Evolutionary conservation across 2,113 vertebrate species (phyloP), one percentile per base, ranked within the genome.

Genomic region (Sebastes fasciatus): DNA sequence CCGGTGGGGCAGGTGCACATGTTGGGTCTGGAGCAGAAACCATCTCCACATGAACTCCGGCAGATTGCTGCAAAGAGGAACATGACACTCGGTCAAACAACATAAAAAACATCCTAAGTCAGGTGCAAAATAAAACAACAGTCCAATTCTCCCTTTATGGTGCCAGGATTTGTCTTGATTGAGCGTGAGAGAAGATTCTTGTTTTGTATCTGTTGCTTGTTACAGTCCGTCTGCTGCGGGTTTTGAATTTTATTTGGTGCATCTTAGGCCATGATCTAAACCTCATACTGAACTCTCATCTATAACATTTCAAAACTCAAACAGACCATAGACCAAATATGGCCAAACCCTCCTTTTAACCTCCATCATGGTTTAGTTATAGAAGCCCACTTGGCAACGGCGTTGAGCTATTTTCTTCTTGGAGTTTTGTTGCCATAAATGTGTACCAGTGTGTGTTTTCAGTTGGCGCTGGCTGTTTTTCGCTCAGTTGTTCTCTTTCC

Each of bases 1-100:
- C 98, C 98, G 70, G 87, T 97, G 64, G 98, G 98, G 88, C 98
- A 99, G 74, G 98, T 98, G 95, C 98, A 99, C 97, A 99, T 98
- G 95, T 99, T 99, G 91, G 98, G 98, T 95, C 98, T 97, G 90
- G 98, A 99, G 93, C 98, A 99, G 94, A 99, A 99, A 88, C 98
- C 98, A 87, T 99, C 98, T 90, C 98, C 98, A 94, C 98, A 99
- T 77, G 97, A 95, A 96, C 98, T 98, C 89, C 98, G 96, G 93
- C 98, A 99, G 91, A 99, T 99, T 9, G 98, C 98, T 99, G 93
- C 69, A 88, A 95, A 86, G 81, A 85, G 86, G 86, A 91, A 71
- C 76, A 82, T 43, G 73, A 85, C 42, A 82, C 87, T 90, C 60
- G 8, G 16, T 92, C 52, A 91, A 74, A 72, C 66, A 73, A 66